These are phyloP conservation scores for Setophaga coronata DNA, from an alignment of 2,113 vertebrate genomes.

Conservation along the genomic window DNA sequence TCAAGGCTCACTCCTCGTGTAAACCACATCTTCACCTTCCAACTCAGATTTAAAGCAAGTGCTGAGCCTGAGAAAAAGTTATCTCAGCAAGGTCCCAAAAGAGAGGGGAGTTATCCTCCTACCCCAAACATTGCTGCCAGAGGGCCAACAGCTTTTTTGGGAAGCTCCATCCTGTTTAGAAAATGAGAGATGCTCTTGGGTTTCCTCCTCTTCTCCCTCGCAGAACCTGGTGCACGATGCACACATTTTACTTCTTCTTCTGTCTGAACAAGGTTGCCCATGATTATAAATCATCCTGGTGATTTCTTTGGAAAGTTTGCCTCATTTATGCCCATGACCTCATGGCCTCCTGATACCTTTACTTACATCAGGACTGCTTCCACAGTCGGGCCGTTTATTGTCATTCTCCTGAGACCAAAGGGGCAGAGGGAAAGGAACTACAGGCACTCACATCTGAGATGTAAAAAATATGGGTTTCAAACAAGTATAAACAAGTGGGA, in stretches of 20 bases:
- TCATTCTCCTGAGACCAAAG: slow-evolving; percentile 54
- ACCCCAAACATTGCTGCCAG: background rate
- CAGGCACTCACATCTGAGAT: slow-evolving; percentile 36
- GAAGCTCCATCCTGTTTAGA: slow-evolving; percentile 5
- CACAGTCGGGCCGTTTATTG: slow-evolving; percentile 28
- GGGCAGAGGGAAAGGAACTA: slow-evolving; percentile 56
- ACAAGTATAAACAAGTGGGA: slow-evolving; percentile 64
- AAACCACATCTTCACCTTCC: background rate
- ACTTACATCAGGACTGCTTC: slow-evolving; percentile 67
- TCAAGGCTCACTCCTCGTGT: background rate
- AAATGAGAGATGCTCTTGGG: slow-evolving; percentile 25
- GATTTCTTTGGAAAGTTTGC: slow-evolving; percentile 74
- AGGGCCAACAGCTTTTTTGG: background rate
- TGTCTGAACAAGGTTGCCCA: slow-evolving; percentile 54
- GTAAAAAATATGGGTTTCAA: slow-evolving; percentile 58
- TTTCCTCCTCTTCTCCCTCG: slow-evolving; percentile 57
- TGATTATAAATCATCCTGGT: slow-evolving; percentile 64
- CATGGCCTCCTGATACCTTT: slow-evolving; percentile 61
- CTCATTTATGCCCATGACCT: slow-evolving; percentile 66
- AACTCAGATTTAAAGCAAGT: background rate
- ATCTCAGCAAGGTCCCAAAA: background rate
- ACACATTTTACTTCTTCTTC: slow-evolving; percentile 67
- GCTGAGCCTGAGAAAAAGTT: background rate
- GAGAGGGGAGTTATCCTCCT: background rate
- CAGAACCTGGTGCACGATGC: slow-evolving; percentile 41